Percentiles rank a stretch among this genome's conserved stretches.
Evolutionary conservation across 2,113 vertebrate genomes (phyloP).

Genomic region (Platichthys flesus): DNA sequence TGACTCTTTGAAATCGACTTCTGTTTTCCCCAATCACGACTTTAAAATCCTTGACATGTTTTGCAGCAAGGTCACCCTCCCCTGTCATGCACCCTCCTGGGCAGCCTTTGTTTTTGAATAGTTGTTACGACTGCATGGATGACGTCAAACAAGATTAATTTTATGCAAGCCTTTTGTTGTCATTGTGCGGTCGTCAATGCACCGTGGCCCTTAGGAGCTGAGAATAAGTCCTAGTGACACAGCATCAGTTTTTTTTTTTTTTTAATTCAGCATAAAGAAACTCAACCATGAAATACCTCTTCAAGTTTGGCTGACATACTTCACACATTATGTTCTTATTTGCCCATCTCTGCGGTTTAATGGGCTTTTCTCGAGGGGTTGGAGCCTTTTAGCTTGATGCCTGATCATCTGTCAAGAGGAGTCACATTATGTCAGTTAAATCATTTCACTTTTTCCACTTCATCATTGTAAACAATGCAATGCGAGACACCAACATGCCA

Average conservation of each 20-base stretch:
- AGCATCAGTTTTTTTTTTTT: not conserved
- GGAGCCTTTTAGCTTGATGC: not conserved
- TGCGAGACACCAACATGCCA: not conserved
- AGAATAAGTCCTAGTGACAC: not conserved
- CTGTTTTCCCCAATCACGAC: conserved; percentile 20
- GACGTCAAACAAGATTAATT: not conserved
- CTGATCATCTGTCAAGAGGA: no score
- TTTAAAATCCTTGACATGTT: conserved; percentile 17
- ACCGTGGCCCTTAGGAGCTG: not conserved
- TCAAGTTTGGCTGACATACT: not conserved
- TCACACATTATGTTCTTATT: not conserved
- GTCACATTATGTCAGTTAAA: no score
- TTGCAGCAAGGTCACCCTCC: not conserved
- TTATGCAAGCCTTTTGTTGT: not conserved
- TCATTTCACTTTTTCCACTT: not conserved
- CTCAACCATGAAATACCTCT: not conserved
- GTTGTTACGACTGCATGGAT: not conserved
- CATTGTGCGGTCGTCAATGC: not conserved
- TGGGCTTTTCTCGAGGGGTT: not conserved
- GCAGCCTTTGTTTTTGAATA: not conserved
- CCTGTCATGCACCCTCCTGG: not conserved
- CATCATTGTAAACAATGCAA: not conserved
- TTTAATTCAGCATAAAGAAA: not conserved
- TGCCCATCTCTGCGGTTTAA: not conserved
- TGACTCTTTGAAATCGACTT: not conserved